Evolutionary conservation across 2,888 invertebrate species (phyloP), one percentile per base, ranked within the genome.

Genomic region (Cephus nigrinus): DNA sequence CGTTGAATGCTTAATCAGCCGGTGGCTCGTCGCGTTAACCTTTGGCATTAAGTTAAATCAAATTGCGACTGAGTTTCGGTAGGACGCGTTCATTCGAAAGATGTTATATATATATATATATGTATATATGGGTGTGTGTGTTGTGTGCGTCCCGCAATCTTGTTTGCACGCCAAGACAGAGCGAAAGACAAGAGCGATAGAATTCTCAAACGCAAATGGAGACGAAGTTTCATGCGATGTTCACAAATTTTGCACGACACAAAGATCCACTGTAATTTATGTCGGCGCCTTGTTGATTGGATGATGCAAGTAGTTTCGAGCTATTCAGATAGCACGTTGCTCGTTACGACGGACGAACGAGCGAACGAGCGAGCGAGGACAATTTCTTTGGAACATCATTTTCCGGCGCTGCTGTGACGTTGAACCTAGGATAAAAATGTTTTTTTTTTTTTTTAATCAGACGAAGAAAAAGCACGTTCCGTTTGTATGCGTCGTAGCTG

Each of bases 91-190:
- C 55, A 23, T 0, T 55, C 23, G 55, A 55, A 55, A 23, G 5
- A 9, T 55, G 23, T 55, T 9, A 55, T 23, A 55, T 55, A 23
- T 4, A 15, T 15, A 1, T 4, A 55, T 23, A 55, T 55, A 23
- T 4, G 4, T 15, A 1, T 4, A 2, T 35, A 3, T 35, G 12
- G 0, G 4, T 36, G 12, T 36, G 36, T 1, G 0, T 3, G 12
- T 12, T 35, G 2, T 12, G 35, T 35, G 36, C 12, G 4, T 15
- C 9, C 9, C 15, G 23, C 23, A 55, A 23, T 55, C 55, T 55
- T 55, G 23, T 55, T 55, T 55, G 23, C 15, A 9, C 55, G 23
- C 23, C 9, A 23, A 23, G 55, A 55, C 55, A 55, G 55, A 23
- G 55, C 15, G 15, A 23, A 55, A 55, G 55, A 55, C 23, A 55